These are phyloP conservation scores for Schizothorax lantsangensis DNA, from an alignment of 2,797 vertebrate species.

Conservation along the genomic window DNA sequence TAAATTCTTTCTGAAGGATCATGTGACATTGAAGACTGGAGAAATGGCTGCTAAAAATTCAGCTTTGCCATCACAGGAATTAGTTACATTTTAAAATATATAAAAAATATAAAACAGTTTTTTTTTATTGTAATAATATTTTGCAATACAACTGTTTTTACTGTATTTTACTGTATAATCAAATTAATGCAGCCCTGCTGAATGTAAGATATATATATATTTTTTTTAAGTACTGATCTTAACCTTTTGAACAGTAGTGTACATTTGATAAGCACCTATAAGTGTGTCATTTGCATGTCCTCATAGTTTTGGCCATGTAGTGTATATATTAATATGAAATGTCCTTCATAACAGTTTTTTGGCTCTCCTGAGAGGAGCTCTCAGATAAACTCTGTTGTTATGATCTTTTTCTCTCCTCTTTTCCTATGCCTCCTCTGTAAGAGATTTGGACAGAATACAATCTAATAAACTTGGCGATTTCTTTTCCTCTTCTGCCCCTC, in stretches of 20 bases:
- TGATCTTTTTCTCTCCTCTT: background rate
- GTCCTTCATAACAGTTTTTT: background rate
- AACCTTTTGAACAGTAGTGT: background rate
- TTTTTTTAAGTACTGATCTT: too few species aligned
- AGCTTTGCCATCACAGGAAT: background rate
- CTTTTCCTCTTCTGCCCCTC: constrained; percentile 22
- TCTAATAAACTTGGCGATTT: constrained; percentile 80
- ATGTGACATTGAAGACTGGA: background rate
- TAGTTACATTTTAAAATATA: background rate
- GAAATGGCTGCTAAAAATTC: background rate
- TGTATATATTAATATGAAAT: background rate
- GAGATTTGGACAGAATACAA: constrained; percentile 70
- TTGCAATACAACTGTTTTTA: background rate
- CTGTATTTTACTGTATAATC: background rate
- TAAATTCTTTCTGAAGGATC: background rate
- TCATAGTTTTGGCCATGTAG: background rate
- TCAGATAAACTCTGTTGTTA: constrained; percentile 16
- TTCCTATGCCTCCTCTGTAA: constrained; percentile 3
- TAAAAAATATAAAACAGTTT: background rate
- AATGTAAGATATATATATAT: too few species aligned
- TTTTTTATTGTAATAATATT: background rate
- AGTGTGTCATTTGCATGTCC: background rate
- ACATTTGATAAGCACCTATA: background rate
- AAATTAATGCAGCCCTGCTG: background rate
- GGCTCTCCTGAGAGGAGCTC: background rate